A percentile compares a stretch with the other conserved stretches of the same genome.
phyloP scores from a whole-genome alignment of 2,797 vertebrate genomes.

The Sebastolobus altivelis region DNA sequence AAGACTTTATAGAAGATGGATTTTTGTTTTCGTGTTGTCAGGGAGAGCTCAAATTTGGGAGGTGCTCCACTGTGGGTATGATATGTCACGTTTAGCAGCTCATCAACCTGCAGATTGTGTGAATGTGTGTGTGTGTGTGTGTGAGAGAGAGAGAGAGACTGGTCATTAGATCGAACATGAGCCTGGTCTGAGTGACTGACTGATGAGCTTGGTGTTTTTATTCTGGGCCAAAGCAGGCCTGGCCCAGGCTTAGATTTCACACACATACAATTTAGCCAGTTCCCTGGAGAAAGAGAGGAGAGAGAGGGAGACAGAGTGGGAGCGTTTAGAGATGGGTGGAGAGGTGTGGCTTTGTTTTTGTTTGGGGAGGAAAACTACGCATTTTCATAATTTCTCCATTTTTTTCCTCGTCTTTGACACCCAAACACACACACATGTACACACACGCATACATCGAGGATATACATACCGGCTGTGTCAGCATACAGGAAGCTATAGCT shows the following conservation, averaged over 20 bases:
- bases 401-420: slow-evolving; percentile 11
- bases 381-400: slow-evolving; percentile 20
- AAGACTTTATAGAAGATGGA: background rate
- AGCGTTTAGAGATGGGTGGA: slow-evolving; percentile 14
- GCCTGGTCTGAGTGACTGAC: slow-evolving; percentile 56
- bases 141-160: background rate
- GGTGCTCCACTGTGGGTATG: slow-evolving; percentile 16
- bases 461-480: slow-evolving; percentile 60
- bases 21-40: slow-evolving; percentile 24
- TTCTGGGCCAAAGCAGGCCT: slow-evolving; percentile 33
- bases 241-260: slow-evolving; percentile 63
- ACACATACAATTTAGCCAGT: slow-evolving; percentile 41
- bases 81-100: slow-evolving; percentile 38
- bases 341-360: slow-evolving; percentile 18
- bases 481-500: slow-evolving; percentile 71
- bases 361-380: slow-evolving; percentile 17
- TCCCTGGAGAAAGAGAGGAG: slow-evolving; percentile 32
- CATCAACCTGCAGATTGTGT: background rate
- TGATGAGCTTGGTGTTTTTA: slow-evolving; percentile 66
- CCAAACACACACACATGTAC: slow-evolving; percentile 2
- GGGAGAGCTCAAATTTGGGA: slow-evolving; percentile 23
- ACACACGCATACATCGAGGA: background rate
- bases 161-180: slow-evolving; percentile 55
- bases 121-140: slow-evolving; percentile 1
- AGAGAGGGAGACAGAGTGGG: background rate